Evolutionary conservation across 2,888 invertebrate genomes (phyloP).

Genomic region (Actias luna): DNA sequence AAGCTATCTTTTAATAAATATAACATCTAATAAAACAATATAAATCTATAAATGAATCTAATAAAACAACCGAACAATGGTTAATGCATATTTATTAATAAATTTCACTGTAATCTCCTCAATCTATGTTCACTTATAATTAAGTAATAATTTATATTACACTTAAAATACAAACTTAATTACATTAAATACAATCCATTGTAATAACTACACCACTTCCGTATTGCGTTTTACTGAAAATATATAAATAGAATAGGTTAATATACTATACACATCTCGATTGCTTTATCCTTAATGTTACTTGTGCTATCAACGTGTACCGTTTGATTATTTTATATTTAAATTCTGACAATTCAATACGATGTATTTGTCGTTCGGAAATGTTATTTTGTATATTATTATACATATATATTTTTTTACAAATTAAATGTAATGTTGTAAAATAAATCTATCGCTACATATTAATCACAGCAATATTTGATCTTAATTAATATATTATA

Average conservation of each 20-base stretch:
- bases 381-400: neutral
- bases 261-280: conserved; percentile 42
- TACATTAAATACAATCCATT: conserved; percentile 61
- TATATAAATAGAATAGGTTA: conserved; percentile 58
- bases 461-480: conserved; percentile 71
- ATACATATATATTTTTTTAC: neutral
- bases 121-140: conserved; percentile 75
- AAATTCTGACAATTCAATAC: conserved; percentile 19
- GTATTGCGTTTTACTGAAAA: conserved; percentile 70
- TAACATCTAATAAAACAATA: no score
- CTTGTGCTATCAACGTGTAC: conserved; percentile 53
- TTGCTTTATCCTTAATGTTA: conserved; percentile 33
- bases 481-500: conserved; percentile 35
- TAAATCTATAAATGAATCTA: neutral
- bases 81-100: conserved; percentile 81
- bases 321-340: conserved; percentile 23
- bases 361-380: conserved; percentile 3
- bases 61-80: conserved; percentile 52
- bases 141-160: conserved; percentile 79
- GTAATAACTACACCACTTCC: conserved; percentile 57
- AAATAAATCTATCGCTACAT: conserved; percentile 62
- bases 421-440: conserved; percentile 18
- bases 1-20: no score
- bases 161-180: conserved; percentile 61
- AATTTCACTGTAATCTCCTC: conserved; percentile 79